phyloP scores from a whole-genome alignment of 2,113 vertebrate genomes.

The Spermophilus dauricus region DNA sequence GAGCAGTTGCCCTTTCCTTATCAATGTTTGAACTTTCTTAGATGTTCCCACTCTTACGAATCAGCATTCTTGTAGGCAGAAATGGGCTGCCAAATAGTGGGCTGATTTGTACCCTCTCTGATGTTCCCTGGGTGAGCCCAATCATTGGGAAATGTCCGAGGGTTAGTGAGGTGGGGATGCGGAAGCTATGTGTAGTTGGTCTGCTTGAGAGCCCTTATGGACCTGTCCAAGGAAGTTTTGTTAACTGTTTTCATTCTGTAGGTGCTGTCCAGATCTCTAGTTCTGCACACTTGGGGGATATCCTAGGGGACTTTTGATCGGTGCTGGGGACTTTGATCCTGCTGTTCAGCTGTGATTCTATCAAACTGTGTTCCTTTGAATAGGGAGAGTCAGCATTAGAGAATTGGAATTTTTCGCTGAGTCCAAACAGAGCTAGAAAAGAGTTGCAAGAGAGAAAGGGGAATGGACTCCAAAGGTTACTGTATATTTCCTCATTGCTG shows the following conservation, averaged over 20 bases:
- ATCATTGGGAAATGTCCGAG: not conserved
- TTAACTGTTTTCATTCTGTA: not conserved
- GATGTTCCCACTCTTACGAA: not conserved
- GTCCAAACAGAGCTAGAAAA: not conserved
- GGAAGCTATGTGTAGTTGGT: not conserved
- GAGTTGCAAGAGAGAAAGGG: not conserved
- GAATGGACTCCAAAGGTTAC: not conserved
- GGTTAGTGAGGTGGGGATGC: not conserved
- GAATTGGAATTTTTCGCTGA: not conserved
- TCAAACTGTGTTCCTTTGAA: not conserved
- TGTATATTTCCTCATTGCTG: not conserved
- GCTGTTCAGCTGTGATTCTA: not conserved
- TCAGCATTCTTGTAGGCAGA: not conserved
- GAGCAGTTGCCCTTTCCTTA: not conserved
- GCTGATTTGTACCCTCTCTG: not conserved
- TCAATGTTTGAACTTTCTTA: not conserved
- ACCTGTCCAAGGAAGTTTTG: not conserved
- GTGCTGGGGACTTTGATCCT: not conserved
- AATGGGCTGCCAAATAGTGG: not conserved
- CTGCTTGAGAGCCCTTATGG: not conserved
- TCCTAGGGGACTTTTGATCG: not conserved
- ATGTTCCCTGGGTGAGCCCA: not conserved
- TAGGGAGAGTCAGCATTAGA: not conserved
- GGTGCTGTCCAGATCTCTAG: not conserved
- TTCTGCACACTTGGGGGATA: not conserved